These are phyloP conservation scores for Porites divaricata DNA, from an alignment of 92 coral and sea anemone genomes.

Conservation along the genomic window DNA sequence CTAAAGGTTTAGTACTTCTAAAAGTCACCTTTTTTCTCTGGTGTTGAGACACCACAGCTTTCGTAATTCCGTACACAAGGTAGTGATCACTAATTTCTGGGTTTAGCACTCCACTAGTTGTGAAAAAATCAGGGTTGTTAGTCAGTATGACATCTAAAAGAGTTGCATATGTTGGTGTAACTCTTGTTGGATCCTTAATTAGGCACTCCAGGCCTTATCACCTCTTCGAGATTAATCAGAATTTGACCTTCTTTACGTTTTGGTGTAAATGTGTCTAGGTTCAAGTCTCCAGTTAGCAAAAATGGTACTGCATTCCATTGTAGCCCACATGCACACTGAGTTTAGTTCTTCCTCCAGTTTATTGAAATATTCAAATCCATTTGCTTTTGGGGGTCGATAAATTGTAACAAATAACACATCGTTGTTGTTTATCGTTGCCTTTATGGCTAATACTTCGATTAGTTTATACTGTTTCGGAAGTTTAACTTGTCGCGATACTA, in stretches of 20 bases:
- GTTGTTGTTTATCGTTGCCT: conserved; percentile 39
- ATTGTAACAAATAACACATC: conserved; percentile 19
- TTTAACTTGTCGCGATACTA: conserved; percentile 46
- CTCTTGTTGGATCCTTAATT: conserved; percentile 28
- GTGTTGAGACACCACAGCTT: too few species aligned
- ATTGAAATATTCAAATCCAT: conserved; percentile 1
- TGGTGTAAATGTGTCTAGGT: neutral
- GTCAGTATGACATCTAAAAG: neutral
- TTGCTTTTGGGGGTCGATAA: conserved; percentile 3
- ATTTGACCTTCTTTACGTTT: conserved; percentile 20
- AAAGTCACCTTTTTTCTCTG: too few species aligned
- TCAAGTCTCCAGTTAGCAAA: conserved; percentile 7
- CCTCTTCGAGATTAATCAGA: conserved; percentile 18
- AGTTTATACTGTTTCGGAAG: conserved; percentile 52
- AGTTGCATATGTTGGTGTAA: neutral
- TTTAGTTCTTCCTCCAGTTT: conserved; percentile 26
- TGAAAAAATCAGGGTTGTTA: conserved; percentile 12
- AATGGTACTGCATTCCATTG: conserved; percentile 34
- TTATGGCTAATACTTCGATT: conserved; percentile 48
- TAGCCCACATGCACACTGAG: conserved; percentile 27
- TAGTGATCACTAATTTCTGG: too few species aligned
- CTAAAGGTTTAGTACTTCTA: too few species aligned
- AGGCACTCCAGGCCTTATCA: too few species aligned
- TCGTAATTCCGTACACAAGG: too few species aligned
- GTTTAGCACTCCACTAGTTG: conserved; percentile 15